Base-by-base conservation (phyloP, 2,888 invertebrate genomes). In the Drosophila nr. perissopoda region DNA sequence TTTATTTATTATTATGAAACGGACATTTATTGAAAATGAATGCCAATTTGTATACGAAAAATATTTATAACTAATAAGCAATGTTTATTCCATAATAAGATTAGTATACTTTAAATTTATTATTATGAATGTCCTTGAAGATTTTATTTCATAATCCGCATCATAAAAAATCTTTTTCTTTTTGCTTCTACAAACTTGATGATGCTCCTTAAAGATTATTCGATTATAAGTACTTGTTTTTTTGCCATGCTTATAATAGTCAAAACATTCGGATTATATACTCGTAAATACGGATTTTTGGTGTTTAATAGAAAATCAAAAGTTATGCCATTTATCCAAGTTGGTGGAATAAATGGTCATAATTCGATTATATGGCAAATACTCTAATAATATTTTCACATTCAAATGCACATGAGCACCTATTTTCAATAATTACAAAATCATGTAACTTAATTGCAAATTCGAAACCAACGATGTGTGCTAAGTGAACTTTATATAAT, bases 391-490 rank as follows among this genome's bases (percentile, higher is more conserved):
- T 33, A 29, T 36, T 27, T 49, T 36, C 27, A n/a, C 6, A 21
- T 33, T 16, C 4, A 16, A 7, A 6, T 34, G 27, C 34, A 31
- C 36, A 38, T 4, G 6, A 25, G 4, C 33, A 31, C 3, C 4
- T 13, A n/a, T 34, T 7, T 4, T 10, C 27, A 38, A 4, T 38
- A 40, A 40, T 56, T 40, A 29, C 40, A 54, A 1, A 38, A 54
- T 38, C 16, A n/a, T 16, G 13, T 57, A 10, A 16, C 4, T 56
- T n/a, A 4, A 27, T 36, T 54, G 27, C 27, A 4, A 27, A 48
- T 33, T 4, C 31, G 11, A 53, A 49, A 25, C 11, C 48, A 59
- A 31, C 18, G 54, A 46, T 51, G 58, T 56, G 49, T 51, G 54
- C 16, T 16, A 51, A 74, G 46, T 59, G 11, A n/a, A 6, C 11